These are phyloP conservation scores for Numida meleagris DNA, from an alignment of 2,113 vertebrate genomes.

Conservation along the genomic window DNA sequence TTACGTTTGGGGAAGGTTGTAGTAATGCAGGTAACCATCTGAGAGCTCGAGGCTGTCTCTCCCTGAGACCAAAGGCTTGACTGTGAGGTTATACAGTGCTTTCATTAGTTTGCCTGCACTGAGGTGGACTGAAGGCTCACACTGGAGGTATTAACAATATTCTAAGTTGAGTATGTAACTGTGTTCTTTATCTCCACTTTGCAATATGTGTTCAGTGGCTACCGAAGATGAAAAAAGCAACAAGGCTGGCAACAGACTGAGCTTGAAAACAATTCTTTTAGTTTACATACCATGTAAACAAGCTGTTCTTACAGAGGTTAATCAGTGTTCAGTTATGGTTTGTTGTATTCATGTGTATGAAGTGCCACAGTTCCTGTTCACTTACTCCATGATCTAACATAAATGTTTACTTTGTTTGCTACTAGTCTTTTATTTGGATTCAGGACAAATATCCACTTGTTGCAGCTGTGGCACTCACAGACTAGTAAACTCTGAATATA, in stretches of 20 bases:
- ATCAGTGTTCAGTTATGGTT: not conserved
- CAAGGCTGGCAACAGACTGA: not conserved
- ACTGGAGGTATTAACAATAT: not conserved
- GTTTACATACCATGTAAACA: not conserved
- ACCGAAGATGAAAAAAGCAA: not conserved
- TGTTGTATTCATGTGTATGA: not conserved
- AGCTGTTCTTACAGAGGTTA: not conserved
- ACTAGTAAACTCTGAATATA: not conserved
- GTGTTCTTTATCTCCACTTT: not conserved
- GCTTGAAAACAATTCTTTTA: not conserved
- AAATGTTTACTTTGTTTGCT: not conserved
- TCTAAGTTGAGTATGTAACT: not conserved
- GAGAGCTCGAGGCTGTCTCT: not conserved
- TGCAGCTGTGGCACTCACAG: not conserved
- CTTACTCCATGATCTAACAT: not conserved
- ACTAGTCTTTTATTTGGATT: not conserved
- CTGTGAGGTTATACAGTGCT: not conserved
- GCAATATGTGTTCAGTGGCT: not conserved
- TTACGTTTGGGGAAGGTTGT: not conserved
- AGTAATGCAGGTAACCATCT: not conserved
- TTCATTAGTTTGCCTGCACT: not conserved
- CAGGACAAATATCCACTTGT: not conserved
- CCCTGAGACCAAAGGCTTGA: not conserved
- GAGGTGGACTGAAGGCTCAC: not conserved
- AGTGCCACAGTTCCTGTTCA: not conserved